Evolutionary conservation across 2,113 vertebrate species (phyloP).

Genomic region (Platycercus adscitus): DNA sequence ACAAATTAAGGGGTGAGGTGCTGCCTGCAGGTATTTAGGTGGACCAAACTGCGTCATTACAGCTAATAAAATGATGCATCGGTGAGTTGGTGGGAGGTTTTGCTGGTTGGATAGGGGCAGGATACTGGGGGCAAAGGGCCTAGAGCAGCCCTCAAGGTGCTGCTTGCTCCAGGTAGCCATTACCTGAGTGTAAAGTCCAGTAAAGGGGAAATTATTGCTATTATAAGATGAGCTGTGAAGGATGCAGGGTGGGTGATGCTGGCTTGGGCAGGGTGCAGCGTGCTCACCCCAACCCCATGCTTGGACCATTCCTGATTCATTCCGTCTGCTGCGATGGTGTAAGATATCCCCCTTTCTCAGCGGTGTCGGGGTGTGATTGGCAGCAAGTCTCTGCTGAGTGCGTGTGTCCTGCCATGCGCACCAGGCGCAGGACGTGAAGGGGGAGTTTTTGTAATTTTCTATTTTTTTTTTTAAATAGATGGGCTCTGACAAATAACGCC

Average conservation of each 20-base stretch:
- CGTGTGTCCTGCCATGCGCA: not conserved
- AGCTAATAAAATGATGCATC: constrained; percentile 45
- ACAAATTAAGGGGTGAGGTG: not conserved
- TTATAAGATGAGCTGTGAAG: constrained; percentile 13
- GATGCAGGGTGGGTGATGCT: not conserved
- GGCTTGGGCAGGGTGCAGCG: not conserved
- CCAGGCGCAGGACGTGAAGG: not conserved
- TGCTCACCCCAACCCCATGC: constrained; percentile 24
- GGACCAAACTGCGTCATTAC: constrained; percentile 32
- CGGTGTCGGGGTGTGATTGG: constrained; percentile 37
- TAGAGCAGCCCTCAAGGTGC: constrained; percentile 23
- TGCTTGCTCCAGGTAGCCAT: constrained; percentile 48
- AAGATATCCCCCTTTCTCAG: constrained; percentile 9
- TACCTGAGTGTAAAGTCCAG: constrained; percentile 50
- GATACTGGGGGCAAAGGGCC: not conserved
- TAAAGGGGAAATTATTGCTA: constrained; percentile 56
- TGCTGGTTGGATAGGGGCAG: constrained; percentile 31
- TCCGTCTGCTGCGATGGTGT: not conserved
- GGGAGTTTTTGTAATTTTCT: constrained; percentile 3
- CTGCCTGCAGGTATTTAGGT: constrained; percentile 47
- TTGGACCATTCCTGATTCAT: not conserved
- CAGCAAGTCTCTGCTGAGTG: constrained; percentile 3
- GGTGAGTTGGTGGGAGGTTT: constrained; percentile 44
- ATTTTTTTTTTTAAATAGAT: constrained; percentile 36
- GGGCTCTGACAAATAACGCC: constrained; percentile 40